A percentile compares a stretch with the other conserved stretches of the same genome.
These are phyloP conservation scores for Drosophila borealis DNA, from an alignment of 2,888 invertebrate genomes.

Conservation along the genomic window DNA sequence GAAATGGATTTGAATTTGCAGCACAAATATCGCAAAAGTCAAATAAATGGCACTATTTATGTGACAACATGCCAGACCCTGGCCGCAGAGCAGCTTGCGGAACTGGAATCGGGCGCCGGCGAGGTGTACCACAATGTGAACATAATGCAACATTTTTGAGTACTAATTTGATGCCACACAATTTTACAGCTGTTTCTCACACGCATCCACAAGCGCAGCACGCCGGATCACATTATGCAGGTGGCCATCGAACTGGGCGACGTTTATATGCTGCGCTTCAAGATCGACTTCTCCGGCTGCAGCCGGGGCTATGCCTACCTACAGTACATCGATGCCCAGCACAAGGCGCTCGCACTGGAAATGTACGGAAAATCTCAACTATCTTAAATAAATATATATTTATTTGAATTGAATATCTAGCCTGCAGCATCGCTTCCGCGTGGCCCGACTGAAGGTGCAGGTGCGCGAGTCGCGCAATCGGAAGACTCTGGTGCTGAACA, in stretches of 20 bases:
- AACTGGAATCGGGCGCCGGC: constrained; percentile 71
- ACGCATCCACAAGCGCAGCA: constrained; percentile 39
- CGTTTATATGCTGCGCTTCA: constrained; percentile 76
- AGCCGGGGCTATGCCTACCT: constrained; percentile 80
- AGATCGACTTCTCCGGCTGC: constrained; percentile 66
- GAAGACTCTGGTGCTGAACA: constrained; percentile 57
- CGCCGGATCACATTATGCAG: constrained; percentile 57
- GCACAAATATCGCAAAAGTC: constrained; percentile 41
- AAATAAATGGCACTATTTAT: constrained; percentile 78
- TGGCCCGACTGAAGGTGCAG: constrained; percentile 27
- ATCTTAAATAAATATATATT: not conserved
- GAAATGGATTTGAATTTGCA: constrained; percentile 22
- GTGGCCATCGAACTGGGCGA: constrained; percentile 71
- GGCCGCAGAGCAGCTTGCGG: constrained; percentile 18
- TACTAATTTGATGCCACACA: too few species aligned
- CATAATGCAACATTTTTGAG: too few species aligned
- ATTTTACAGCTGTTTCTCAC: constrained; percentile 50
- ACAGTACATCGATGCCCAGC: constrained; percentile 67
- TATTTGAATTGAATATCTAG: constrained; percentile 33
- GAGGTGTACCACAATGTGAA: constrained; percentile 59
- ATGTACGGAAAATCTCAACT: constrained; percentile 46
- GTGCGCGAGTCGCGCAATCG: constrained; percentile 70
- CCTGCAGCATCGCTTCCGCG: constrained; percentile 43
- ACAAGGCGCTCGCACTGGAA: constrained; percentile 48
- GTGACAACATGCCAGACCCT: constrained; percentile 45